Evolutionary conservation across 1,140 invertebrate species (phyloP).

Genomic region (Streblospio benedicti): DNA sequence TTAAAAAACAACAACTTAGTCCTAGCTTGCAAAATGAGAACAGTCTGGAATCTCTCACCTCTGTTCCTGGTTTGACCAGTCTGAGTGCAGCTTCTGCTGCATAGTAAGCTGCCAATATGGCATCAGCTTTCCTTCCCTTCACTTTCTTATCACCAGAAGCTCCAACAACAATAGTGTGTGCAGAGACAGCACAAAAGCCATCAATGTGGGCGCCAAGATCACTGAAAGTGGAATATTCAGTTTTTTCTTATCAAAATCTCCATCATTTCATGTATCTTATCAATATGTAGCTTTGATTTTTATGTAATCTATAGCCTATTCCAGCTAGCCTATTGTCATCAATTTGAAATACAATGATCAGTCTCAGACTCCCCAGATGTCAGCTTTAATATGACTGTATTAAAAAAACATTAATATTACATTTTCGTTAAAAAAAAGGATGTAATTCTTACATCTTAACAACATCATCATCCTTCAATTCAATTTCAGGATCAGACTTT

Average conservation of each 20-base stretch:
- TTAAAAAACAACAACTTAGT: too few relatives aligned
- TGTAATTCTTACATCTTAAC: conserved; percentile 98
- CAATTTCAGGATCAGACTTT: conserved; percentile 78
- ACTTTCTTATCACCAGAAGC: conserved; percentile 55
- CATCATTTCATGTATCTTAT: too few relatives aligned
- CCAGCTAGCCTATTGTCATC: background rate
- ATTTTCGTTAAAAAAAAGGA: too few relatives aligned
- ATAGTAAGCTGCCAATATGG: conserved; percentile 85
- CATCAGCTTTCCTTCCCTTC: conserved; percentile 85
- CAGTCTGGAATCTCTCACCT: conserved; percentile 61
- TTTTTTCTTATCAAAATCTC: too few relatives aligned
- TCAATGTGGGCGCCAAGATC: conserved; percentile 97
- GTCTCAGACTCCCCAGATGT: too few relatives aligned
- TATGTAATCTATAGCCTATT: too few relatives aligned
- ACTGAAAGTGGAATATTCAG: conserved; percentile 58
- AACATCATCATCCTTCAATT: conserved; percentile 84
- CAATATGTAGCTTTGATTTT: too few relatives aligned
- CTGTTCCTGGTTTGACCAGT: conserved; percentile 81
- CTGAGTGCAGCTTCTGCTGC: conserved; percentile 89
- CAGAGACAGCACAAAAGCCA: conserved; percentile 96
- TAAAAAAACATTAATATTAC: too few relatives aligned
- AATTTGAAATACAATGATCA: conserved; percentile 12
- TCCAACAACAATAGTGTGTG: conserved; percentile 88
- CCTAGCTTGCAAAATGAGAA: too few relatives aligned
- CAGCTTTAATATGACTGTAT: too few relatives aligned